Conservation (phyloP, 1,140 invertebrate species). For the Drosophila lini region DNA sequence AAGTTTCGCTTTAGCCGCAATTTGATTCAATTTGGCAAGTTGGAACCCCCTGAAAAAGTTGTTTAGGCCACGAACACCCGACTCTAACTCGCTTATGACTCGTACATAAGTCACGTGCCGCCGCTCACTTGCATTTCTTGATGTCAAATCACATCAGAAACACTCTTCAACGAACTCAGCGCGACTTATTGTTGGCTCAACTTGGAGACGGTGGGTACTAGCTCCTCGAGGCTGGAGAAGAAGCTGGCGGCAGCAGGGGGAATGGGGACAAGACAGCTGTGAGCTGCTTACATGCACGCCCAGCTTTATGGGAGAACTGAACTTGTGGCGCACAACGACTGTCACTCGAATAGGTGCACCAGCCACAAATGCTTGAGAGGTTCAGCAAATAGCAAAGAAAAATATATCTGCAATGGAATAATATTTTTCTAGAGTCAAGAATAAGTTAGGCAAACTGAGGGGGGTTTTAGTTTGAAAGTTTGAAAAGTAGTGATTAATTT, state of each 20-base stretch:
- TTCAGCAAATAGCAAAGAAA: neutral
- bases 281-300: constrained; percentile 55
- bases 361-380: neutral
- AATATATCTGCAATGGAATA: neutral
- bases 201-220: constrained; percentile 4
- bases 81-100: constrained; percentile 71
- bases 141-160: constrained; percentile 75
- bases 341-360: constrained; percentile 29
- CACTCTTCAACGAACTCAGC: constrained; percentile 40
- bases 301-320: constrained; percentile 37
- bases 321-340: constrained; percentile 23
- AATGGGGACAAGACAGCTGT: neutral
- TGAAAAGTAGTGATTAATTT: neutral
- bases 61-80: constrained; percentile 51
- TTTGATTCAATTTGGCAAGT: constrained; percentile 77
- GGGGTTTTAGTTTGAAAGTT: neutral
- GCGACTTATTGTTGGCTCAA: constrained; percentile 26
- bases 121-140: constrained; percentile 30
- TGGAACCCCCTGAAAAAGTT: constrained; percentile 50
- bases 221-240: neutral
- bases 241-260: neutral
- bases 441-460: neutral
- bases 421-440: no score
- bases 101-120: constrained; percentile 69
- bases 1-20: constrained; percentile 72